Conservation (phyloP, 2,113 vertebrate genomes). For the Choloepus hoffmanni region DNA sequence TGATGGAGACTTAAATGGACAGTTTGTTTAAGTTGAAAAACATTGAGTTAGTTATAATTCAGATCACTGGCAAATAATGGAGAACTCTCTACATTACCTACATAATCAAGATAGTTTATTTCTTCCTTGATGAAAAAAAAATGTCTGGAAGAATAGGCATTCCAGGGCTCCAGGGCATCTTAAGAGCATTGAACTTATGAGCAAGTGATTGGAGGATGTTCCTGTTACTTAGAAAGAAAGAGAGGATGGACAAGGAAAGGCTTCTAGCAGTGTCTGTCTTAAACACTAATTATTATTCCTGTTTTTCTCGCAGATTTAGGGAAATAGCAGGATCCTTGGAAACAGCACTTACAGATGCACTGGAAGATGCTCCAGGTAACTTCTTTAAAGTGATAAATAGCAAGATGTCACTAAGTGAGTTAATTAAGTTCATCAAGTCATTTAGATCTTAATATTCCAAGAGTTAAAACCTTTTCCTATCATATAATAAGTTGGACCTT, state of each 20-base stretch:
- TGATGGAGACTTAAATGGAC: too few species aligned
- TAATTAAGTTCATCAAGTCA: not conserved
- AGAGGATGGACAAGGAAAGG: fast-evolving
- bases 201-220: too few species aligned
- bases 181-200: not conserved
- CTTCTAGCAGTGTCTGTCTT: not conserved
- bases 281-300: not conserved
- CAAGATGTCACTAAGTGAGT: not conserved
- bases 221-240: not conserved
- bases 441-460: not conserved
- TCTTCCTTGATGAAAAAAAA: not conserved
- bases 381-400: not conserved
- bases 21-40: not conserved
- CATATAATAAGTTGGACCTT: not conserved
- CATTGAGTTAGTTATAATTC: not conserved
- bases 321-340: constrained; percentile 96
- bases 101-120: not conserved
- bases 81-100: not conserved
- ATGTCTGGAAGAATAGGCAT: not conserved
- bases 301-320: constrained; percentile 90
- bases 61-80: not conserved
- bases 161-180: not conserved
- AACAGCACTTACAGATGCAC: constrained; percentile 89
- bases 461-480: not conserved
- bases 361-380: constrained; percentile 94